Evolutionary conservation across 2,797 vertebrate genomes (phyloP).

Genomic region (Poecilia velifera): DNA sequence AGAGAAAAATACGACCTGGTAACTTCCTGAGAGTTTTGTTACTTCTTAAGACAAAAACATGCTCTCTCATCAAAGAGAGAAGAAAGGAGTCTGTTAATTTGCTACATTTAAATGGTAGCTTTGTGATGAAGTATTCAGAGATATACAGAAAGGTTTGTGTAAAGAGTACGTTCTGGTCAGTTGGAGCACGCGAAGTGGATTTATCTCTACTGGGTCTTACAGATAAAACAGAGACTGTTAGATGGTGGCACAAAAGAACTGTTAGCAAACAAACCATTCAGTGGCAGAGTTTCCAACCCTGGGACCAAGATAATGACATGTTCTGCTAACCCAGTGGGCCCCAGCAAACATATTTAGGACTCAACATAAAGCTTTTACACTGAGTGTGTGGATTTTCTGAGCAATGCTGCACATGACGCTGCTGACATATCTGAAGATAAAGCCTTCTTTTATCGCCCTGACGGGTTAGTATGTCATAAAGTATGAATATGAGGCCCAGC

Average conservation of each 20-base stretch:
- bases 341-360: constrained; percentile 3
- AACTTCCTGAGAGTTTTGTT: neutral
- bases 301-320: neutral
- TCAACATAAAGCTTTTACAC: neutral
- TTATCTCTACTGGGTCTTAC: neutral
- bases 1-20: neutral
- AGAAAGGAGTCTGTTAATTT: neutral
- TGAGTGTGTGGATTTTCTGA: neutral
- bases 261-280: neutral
- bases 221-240: neutral
- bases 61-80: neutral
- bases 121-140: neutral
- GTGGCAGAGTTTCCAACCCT: neutral
- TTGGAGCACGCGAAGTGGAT: neutral
- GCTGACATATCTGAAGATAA: neutral
- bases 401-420: neutral
- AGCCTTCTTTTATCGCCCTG: neutral
- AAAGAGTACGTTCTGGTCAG: neutral
- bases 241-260: neutral
- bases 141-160: neutral
- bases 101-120: neutral
- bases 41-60: neutral
- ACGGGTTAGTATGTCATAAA: neutral
- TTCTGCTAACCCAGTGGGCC: neutral
- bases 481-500: neutral